These are phyloP conservation scores for Gibbula magus DNA, from an alignment of 2,888 invertebrate genomes.

Conservation along the genomic window DNA sequence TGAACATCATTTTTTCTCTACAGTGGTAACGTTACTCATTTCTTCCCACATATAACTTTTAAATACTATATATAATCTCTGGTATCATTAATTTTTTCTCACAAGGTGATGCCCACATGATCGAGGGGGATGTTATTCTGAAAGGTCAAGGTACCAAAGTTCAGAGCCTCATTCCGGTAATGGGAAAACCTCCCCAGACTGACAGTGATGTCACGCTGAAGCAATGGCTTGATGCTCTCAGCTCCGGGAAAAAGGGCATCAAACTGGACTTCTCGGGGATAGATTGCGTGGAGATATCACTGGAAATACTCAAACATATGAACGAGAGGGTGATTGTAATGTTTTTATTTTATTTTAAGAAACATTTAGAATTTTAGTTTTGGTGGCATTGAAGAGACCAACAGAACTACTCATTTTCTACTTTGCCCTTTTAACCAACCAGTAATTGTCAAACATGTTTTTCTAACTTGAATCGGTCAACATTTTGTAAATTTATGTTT, in stretches of 20 bases:
- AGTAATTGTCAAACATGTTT: too few species aligned
- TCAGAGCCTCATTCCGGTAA: conserved; percentile 82
- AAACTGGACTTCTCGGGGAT: conserved; percentile 92
- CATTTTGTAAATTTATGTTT: too few species aligned
- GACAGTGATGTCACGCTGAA: conserved; percentile 85
- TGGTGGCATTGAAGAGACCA: too few species aligned
- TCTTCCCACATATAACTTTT: too few species aligned
- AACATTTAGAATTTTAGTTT: too few species aligned
- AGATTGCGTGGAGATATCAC: conserved; percentile 80
- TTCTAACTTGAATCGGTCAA: too few species aligned
- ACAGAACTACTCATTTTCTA: too few species aligned
- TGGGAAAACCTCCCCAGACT: conserved; percentile 88
- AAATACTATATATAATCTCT: too few species aligned
- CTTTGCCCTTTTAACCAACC: too few species aligned
- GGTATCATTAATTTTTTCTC: neutral
- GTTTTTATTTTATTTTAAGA: too few species aligned
- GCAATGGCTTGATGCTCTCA: conserved; percentile 81
- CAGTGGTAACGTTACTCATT: too few species aligned
- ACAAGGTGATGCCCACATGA: conserved; percentile 78
- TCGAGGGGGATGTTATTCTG: conserved; percentile 89
- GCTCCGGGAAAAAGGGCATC: conserved; percentile 82
- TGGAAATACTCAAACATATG: conserved; percentile 68
- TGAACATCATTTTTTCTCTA: too few species aligned
- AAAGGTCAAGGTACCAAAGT: conserved; percentile 75
- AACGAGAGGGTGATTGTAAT: conserved; percentile 42